These are phyloP conservation scores for Mechanitis messenoides DNA, from an alignment of 2,888 invertebrate species.

Conservation along the genomic window DNA sequence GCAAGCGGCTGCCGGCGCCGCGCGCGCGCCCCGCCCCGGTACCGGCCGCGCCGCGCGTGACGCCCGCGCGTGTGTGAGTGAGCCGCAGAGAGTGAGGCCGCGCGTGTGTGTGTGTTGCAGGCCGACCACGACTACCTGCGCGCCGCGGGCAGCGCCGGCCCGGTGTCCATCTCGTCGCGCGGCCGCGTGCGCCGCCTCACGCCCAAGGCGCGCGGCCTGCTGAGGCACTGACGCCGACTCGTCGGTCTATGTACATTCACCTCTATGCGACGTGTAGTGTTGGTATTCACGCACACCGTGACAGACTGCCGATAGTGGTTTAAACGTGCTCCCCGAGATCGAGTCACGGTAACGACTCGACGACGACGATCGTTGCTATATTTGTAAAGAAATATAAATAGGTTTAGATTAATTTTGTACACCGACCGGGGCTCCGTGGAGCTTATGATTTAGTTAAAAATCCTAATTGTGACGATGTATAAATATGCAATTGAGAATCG, in stretches of 20 bases:
- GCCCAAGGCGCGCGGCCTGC: constrained; percentile 83
- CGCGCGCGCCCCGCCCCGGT: constrained; percentile 31
- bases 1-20: constrained; percentile 55
- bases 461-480: neutral
- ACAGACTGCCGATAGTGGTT: neutral
- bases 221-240: constrained; percentile 46
- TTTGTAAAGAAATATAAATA: neutral
- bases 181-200: constrained; percentile 90
- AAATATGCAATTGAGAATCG: neutral
- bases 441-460: neutral
- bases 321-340: neutral
- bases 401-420: constrained; percentile 1
- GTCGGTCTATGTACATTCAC: no score
- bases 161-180: constrained; percentile 79
- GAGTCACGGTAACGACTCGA: neutral
- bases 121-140: constrained; percentile 54
- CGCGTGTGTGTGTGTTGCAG: neutral
- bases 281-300: neutral
- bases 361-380: neutral
- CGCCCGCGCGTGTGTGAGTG: no score
- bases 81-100: no score
- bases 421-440: neutral
- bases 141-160: constrained; percentile 18
- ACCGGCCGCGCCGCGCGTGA: constrained; percentile 18
- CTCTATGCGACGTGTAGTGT: neutral